phyloP scores from a whole-genome alignment of 2,113 vertebrate species.

The Vimba vimba region DNA sequence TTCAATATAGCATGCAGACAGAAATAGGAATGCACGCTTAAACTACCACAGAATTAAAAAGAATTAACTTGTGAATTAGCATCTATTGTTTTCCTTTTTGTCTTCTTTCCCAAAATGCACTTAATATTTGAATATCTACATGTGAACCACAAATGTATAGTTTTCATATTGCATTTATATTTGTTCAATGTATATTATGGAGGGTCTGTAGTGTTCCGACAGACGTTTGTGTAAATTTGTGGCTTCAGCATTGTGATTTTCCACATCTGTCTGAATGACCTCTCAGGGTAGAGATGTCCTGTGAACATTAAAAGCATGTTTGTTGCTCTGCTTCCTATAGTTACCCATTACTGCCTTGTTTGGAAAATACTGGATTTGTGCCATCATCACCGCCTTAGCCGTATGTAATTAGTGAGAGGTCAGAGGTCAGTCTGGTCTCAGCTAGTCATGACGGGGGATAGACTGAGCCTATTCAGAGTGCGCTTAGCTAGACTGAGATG shows the following conservation, averaged over 20 bases:
- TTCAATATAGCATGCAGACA: neutral
- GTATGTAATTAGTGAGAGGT: slow-evolving; percentile 71
- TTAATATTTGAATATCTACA: neutral
- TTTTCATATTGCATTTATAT: neutral
- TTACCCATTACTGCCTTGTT: slow-evolving; percentile 16
- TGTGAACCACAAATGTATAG: neutral
- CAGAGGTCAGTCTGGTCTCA: slow-evolving; percentile 64
- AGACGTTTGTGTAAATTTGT: neutral
- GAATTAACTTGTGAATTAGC: neutral
- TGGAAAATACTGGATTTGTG: slow-evolving; percentile 47
- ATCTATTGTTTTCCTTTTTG: neutral
- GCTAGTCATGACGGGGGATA: slow-evolving; percentile 73
- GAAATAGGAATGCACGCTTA: neutral
- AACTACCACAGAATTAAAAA: no score
- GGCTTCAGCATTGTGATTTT: neutral
- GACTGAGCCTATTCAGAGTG: slow-evolving; percentile 15
- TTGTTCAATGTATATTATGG: neutral
- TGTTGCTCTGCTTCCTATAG: neutral
- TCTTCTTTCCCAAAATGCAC: neutral
- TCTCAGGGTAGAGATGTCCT: neutral
- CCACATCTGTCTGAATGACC: neutral
- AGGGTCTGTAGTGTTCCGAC: neutral
- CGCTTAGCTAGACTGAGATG: slow-evolving; percentile 39
- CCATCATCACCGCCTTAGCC: slow-evolving; percentile 65
- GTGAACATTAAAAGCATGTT: neutral